These are phyloP conservation scores for Drosophila asahinai DNA, from an alignment of 1,140 invertebrate genomes.

Conservation along the genomic window DNA sequence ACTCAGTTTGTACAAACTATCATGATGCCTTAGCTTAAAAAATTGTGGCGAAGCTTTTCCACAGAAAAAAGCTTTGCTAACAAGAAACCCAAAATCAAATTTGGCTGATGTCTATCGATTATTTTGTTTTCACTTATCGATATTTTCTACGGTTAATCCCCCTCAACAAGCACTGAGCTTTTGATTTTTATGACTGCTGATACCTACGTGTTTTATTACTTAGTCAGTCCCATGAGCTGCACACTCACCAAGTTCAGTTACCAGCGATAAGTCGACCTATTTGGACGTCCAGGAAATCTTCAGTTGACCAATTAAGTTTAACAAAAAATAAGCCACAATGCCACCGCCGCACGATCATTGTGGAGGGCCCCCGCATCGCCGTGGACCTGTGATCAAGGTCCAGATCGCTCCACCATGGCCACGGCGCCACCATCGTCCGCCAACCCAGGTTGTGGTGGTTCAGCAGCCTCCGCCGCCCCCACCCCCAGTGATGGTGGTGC, in stretches of 20 bases:
- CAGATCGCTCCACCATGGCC: conserved; percentile 74
- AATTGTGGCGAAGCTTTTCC: background rate
- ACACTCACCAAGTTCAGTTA: conserved; percentile 24
- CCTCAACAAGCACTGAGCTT: conserved; percentile 30
- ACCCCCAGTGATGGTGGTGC: conserved; percentile 63
- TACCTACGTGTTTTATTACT: conserved; percentile 10
- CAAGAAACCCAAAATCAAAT: background rate
- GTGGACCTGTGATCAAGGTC: conserved; percentile 72
- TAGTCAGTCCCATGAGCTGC: conserved; percentile 1
- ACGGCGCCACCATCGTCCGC: conserved; percentile 61
- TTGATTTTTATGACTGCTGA: conserved; percentile 15
- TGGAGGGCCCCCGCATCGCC: conserved; percentile 57
- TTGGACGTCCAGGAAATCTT: conserved; percentile 24
- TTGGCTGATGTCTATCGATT: conserved; percentile 12
- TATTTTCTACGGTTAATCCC: conserved; percentile 10
- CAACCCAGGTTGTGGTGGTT: conserved; percentile 60
- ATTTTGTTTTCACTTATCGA: conserved; percentile 4
- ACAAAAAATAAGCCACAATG: conserved; percentile 31
- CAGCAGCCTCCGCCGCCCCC: conserved; percentile 60
- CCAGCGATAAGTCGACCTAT: conserved; percentile 24
- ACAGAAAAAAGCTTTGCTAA: background rate
- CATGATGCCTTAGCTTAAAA: background rate
- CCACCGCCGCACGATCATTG: conserved; percentile 66
- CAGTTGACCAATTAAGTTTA: background rate
- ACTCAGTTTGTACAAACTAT: background rate